Conservation (phyloP, 2,113 vertebrate species). For the Aspiorhynchus laticeps region DNA sequence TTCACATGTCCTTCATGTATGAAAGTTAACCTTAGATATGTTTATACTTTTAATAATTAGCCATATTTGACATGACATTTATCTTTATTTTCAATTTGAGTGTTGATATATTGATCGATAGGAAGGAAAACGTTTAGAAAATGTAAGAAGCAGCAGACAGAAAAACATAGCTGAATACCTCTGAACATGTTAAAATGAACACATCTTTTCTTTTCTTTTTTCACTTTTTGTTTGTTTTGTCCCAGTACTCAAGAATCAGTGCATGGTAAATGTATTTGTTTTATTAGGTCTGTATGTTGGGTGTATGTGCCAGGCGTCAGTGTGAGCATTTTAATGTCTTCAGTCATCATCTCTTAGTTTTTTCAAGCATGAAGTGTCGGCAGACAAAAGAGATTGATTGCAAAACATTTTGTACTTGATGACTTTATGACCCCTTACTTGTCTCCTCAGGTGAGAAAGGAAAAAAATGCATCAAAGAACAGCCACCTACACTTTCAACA, state of each 20-base stretch:
- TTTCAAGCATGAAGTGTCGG: neutral
- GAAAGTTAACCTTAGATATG: neutral
- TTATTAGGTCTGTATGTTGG: neutral
- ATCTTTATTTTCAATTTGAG: neutral
- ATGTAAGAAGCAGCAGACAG: neutral
- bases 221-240: neutral
- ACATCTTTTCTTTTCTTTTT: neutral
- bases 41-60: neutral
- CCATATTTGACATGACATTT: neutral
- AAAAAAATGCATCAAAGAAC: slow-evolving; percentile 19
- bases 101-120: neutral
- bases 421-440: slow-evolving; percentile 30
- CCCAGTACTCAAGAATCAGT: neutral
- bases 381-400: slow-evolving; percentile 10
- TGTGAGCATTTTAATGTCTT: slow-evolving; percentile 4
- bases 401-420: slow-evolving; percentile 2
- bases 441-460: slow-evolving; percentile 29
- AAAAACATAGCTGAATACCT: neutral
- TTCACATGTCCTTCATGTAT: neutral
- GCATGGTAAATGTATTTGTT: neutral
- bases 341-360: neutral
- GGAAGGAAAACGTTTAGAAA: no score
- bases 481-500: neutral
- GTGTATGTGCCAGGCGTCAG: neutral
- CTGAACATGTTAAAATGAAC: neutral